Conservation (phyloP, 2,797 vertebrate genomes). For the Coregonus ussuriensis region DNA sequence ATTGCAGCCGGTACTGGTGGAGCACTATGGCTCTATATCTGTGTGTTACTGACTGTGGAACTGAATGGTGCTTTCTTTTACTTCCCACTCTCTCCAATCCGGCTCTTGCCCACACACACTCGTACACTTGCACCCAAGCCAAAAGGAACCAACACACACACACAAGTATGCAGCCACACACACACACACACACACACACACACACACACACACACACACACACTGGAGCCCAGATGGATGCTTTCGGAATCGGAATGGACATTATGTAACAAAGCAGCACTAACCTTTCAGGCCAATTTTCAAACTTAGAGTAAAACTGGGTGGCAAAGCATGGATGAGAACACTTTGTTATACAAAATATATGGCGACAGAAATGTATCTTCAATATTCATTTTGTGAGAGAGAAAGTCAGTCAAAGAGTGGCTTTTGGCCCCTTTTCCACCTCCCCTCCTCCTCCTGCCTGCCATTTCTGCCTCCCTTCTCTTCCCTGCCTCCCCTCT, state of each 20-base stretch:
- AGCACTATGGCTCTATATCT: neutral
- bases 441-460: conserved; percentile 11
- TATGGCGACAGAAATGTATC: neutral
- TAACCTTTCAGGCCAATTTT: conserved; percentile 12
- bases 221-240: conserved; percentile 38
- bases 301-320: conserved; percentile 18
- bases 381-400: neutral
- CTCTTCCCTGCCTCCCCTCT: conserved; percentile 17
- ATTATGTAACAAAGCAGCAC: conserved; percentile 42
- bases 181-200: too few species aligned
- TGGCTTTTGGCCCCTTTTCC: neutral
- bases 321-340: conserved; percentile 22
- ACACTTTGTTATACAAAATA: conserved; percentile 9
- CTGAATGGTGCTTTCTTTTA: too few species aligned
- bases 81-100: too few species aligned
- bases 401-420: neutral
- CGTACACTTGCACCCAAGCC: conserved; percentile 58
- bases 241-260: conserved; percentile 29
- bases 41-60: neutral
- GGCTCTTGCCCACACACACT: conserved; percentile 6
- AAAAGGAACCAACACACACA: conserved; percentile 62
- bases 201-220: neutral
- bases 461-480: conserved; percentile 26
- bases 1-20: neutral
- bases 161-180: conserved; percentile 36